Evolutionary conservation across 2,888 invertebrate species (phyloP).

Genomic region (Hoplodrina ambigua): DNA sequence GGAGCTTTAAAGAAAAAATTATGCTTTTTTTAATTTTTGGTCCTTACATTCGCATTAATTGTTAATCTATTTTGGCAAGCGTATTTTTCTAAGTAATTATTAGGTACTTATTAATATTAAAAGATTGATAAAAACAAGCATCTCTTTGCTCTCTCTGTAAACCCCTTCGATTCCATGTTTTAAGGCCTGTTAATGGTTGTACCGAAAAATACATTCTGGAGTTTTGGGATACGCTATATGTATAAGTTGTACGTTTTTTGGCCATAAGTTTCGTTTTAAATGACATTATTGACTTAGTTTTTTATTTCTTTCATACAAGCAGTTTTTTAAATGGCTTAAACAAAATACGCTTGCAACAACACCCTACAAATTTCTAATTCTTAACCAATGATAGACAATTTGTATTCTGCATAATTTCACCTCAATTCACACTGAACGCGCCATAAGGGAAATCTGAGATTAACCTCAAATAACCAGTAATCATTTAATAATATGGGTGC

Average conservation of each 20-base stretch:
- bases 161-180: too few species aligned
- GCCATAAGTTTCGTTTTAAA: too few species aligned
- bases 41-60: not conserved
- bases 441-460: conserved; percentile 55
- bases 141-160: too few species aligned
- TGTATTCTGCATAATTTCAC: conserved; percentile 57
- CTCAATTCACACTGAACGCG: conserved; percentile 48
- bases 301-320: not conserved
- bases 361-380: conserved; percentile 53
- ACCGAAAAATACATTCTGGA: too few species aligned
- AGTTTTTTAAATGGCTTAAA: not conserved
- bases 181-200: too few species aligned
- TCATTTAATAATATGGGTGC: conserved; percentile 33
- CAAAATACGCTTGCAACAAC: conserved; percentile 6
- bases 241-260: too few species aligned
- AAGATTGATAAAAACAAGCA: too few species aligned
- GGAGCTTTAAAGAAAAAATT: not conserved
- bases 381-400: conserved; percentile 55
- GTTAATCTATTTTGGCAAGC: not conserved
- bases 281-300: too few species aligned
- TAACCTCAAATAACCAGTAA: conserved; percentile 43
- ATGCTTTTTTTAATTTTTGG: not conserved
- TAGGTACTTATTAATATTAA: not conserved
- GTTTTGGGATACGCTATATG: too few species aligned
- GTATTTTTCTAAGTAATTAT: not conserved